Percentiles rank a stretch among this genome's conserved stretches.
Conservation (phyloP, 2,888 invertebrate species). For the Poecilus cupreus region DNA sequence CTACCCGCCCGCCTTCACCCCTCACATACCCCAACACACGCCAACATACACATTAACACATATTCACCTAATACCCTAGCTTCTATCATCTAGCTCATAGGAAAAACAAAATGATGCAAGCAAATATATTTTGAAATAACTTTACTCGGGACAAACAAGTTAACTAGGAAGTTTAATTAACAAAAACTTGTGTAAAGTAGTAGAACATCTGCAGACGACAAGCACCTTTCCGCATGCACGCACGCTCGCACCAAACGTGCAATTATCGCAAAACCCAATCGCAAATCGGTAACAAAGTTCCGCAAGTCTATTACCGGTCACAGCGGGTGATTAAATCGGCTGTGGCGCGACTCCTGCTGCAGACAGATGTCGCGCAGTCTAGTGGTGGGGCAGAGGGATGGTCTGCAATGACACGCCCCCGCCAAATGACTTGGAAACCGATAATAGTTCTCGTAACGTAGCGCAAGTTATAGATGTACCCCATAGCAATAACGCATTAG, state of each 20-base stretch:
- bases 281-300: constrained; percentile 26
- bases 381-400: not conserved
- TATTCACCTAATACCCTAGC: too few species aligned
- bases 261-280: constrained; percentile 24
- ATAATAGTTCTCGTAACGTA: constrained; percentile 48
- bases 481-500: constrained; percentile 43
- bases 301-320: constrained; percentile 60
- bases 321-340: constrained; percentile 57
- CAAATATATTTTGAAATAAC: too few species aligned
- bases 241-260: not conserved
- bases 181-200: too few species aligned
- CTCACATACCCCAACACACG: not conserved
- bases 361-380: constrained; percentile 41
- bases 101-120: too few species aligned
- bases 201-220: too few species aligned
- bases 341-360: constrained; percentile 42
- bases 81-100: too few species aligned
- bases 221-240: too few species aligned
- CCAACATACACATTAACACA: too few species aligned
- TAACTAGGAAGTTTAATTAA: too few species aligned
- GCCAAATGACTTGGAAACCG: constrained; percentile 53
- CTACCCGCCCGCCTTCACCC: not conserved
- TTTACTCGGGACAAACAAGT: too few species aligned
- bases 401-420: constrained; percentile 21
- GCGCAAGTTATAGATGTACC: not conserved